Base-by-base conservation (phyloP, 2,113 vertebrate species). In the Platycercus adscitus region DNA sequence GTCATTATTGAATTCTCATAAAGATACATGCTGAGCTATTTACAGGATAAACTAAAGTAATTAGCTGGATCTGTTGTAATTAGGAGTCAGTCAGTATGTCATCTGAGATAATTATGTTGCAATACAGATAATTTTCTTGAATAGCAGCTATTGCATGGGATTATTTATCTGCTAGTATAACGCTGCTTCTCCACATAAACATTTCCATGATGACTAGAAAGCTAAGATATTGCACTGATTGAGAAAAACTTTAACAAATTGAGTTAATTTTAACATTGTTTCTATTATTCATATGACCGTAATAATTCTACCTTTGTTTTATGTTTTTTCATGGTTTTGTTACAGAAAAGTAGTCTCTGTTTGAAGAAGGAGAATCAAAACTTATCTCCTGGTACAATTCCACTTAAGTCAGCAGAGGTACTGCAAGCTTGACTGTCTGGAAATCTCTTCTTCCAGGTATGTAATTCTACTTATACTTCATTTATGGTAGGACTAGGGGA, bases 21-120 rank as follows among this genome's bases (percentile, higher is more conserved):
- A 85, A 93, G 72, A 80, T 91, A 80, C 93, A 86, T 49, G 72
- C 86, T 92, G 95, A 96, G 76, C 82, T 91, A 86, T 94, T 96
- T 96, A 69, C 76, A 93, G 85, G 88, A 86, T 88, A 86, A 96
- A 91, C 64, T n/a, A 33, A 75, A 84, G 60, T 83, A 88, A 96
- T 96, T 93, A 96, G 65, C 56, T 88, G 33, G 94, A 86, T 95
- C 90, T 94, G n/a, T 81, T 94, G 80, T 94, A 93, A 91, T 95
- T 96, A 93, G 88, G 21, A 95, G 69, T 92, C 88, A 92, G 87
- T 82, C 87, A 95, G 50, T 81, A 84, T 94, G 86, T 93, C 88
- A 93, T 80, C 91, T 80, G 81, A 82, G 71, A 80, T 93, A 88
- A 93, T 92, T 93, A 81, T 72, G 15, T 92, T 93, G 44, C 83